Conservation (phyloP, 2,888 invertebrate species). For the Thera britannica region DNA sequence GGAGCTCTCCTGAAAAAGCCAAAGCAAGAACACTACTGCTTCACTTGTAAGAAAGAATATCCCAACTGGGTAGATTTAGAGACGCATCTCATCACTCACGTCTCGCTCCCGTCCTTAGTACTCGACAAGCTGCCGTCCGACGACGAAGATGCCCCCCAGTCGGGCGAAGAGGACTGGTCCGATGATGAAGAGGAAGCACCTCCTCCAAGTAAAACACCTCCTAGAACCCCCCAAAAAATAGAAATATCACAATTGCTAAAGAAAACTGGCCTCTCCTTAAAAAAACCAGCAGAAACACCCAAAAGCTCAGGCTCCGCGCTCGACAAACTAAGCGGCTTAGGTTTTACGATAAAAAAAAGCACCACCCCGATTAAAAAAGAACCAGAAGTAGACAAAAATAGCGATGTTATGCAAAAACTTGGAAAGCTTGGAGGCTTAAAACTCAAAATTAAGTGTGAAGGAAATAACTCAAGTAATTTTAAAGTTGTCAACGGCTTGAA, state of each 20-base stretch:
- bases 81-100: constrained; percentile 83
- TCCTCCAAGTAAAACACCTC: constrained; percentile 44
- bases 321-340: constrained; percentile 75
- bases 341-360: constrained; percentile 77
- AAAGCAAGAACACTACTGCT: constrained; percentile 74
- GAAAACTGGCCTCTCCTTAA: constrained; percentile 70
- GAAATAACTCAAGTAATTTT: constrained; percentile 68
- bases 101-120: constrained; percentile 80
- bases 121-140: constrained; percentile 82
- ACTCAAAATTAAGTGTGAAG: constrained; percentile 77
- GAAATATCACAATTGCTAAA: constrained; percentile 74
- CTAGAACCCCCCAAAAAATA: constrained; percentile 69
- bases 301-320: constrained; percentile 64
- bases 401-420: constrained; percentile 70
- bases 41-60: constrained; percentile 82
- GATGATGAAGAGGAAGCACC: constrained; percentile 73
- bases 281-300: constrained; percentile 60
- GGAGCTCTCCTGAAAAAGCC: constrained; percentile 72
- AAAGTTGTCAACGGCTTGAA: constrained; percentile 77
- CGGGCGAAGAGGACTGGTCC: constrained; percentile 77
- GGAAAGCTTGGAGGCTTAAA: constrained; percentile 78
- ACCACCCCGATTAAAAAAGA: constrained; percentile 71
- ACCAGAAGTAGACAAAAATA: constrained; percentile 53
- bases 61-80: constrained; percentile 73
- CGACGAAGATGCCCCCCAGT: constrained; percentile 73